A percentile compares a stretch with the other conserved stretches of the same genome.
Evolutionary conservation across 1,140 invertebrate genomes (phyloP).

Genomic region (Macrocentrus cingulum): DNA sequence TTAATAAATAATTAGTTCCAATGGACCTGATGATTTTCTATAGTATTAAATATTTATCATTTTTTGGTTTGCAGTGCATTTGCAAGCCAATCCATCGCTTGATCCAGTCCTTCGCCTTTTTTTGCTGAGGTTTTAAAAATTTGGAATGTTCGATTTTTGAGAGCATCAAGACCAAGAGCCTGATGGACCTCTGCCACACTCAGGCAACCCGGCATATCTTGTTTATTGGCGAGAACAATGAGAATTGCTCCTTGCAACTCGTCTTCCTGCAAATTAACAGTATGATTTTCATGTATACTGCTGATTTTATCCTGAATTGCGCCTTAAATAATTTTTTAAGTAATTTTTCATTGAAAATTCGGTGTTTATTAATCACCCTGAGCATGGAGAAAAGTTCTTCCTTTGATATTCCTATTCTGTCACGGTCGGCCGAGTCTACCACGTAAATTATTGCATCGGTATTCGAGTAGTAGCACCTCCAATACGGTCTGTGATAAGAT

Average conservation of each 20-base stretch:
- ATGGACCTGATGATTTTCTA: neutral
- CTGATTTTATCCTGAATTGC: too few species aligned
- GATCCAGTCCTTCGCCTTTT: constrained; percentile 97
- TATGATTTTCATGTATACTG: too few species aligned
- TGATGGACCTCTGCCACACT: constrained; percentile 96
- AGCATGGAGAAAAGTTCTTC: constrained; percentile 97
- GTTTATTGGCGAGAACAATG: constrained; percentile 98
- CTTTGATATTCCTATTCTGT: constrained; percentile 98
- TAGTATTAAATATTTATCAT: constrained; percentile 56
- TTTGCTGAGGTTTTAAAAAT: constrained; percentile 99
- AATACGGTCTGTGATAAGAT: constrained; percentile 87
- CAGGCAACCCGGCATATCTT: constrained; percentile 97
- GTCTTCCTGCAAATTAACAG: constrained; percentile 75
- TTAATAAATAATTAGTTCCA: neutral
- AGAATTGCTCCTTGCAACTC: constrained; percentile 93
- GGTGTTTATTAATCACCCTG: too few species aligned
- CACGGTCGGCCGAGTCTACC: constrained; percentile 97
- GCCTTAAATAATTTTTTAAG: too few species aligned
- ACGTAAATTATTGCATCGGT: constrained; percentile 99
- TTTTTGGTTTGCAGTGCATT: constrained; percentile 86
- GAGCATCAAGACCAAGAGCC: constrained; percentile 88
- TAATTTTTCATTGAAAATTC: constrained; percentile 49
- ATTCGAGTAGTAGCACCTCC: constrained; percentile 99
- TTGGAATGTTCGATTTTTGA: constrained; percentile 98
- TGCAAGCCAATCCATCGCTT: constrained; percentile 98